phyloP scores from a whole-genome alignment of 2,888 invertebrate species.

The Lithosia quadra region DNA sequence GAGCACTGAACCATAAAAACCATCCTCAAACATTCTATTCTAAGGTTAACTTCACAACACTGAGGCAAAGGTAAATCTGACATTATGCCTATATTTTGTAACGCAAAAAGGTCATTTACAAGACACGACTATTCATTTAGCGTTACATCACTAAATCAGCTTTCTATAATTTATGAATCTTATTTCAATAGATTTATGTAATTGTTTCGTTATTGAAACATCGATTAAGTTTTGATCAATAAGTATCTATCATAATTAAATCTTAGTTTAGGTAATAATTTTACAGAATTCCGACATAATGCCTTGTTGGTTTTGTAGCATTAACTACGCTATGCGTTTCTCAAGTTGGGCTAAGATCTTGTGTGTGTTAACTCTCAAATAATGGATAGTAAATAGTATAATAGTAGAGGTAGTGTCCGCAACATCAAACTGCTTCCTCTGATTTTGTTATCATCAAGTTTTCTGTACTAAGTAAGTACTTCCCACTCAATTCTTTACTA shows the following conservation, averaged over 20 bases:
- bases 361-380: too few species aligned
- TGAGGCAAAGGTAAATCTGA: constrained; percentile 10
- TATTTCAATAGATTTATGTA: constrained; percentile 19
- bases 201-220: constrained; percentile 13
- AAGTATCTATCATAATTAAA: constrained; percentile 2
- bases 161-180: constrained; percentile 27
- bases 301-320: too few species aligned
- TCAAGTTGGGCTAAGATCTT: too few species aligned
- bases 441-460: too few species aligned
- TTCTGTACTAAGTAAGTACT: too few species aligned
- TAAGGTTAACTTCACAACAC: constrained; percentile 15
- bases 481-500: too few species aligned
- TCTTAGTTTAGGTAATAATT: neutral
- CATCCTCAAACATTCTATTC: neutral
- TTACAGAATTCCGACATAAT: neutral
- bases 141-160: constrained; percentile 31
- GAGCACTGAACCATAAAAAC: neutral
- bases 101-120: constrained; percentile 34
- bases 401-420: too few species aligned
- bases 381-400: too few species aligned
- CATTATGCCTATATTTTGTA: constrained; percentile 34
- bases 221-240: constrained; percentile 10
- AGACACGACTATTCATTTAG: constrained; percentile 34
- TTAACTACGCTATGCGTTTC: too few species aligned
- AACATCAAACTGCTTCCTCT: too few species aligned